Percentiles rank a stretch among this genome's conserved stretches.
Conservation (phyloP, 2,113 vertebrate genomes). For the Ursus arctos region DNA sequence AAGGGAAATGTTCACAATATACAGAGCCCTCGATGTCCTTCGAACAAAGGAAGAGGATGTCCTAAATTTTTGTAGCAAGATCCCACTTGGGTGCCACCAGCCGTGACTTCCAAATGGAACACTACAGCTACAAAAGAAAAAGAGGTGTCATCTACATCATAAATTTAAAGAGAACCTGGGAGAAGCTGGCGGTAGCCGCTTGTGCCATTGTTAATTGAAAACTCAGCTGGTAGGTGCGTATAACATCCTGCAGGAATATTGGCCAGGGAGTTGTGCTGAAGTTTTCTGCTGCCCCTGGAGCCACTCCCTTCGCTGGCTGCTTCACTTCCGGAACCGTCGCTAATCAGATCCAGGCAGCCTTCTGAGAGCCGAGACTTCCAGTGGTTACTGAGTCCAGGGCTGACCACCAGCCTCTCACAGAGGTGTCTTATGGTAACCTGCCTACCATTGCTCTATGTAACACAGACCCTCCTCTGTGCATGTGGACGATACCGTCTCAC, state of each 20-base stretch:
- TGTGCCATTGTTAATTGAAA: background rate
- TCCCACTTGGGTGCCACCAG: background rate
- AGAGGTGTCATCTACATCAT: background rate
- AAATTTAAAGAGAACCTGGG: background rate
- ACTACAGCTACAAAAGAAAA: background rate
- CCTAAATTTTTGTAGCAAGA: background rate
- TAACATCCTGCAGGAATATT: background rate
- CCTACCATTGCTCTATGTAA: background rate
- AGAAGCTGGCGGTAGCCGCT: background rate
- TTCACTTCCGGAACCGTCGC: background rate
- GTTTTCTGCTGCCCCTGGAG: background rate
- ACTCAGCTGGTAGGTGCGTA: no score
- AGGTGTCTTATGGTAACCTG: background rate
- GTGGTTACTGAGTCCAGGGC: background rate
- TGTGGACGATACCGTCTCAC: fast-evolving
- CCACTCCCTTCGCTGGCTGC: no score
- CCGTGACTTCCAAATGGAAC: background rate
- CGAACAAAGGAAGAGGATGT: background rate
- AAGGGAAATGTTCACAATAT: background rate
- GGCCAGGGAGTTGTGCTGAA: background rate
- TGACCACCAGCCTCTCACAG: background rate
- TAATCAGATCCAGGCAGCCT: no score
- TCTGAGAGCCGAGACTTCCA: fast-evolving
- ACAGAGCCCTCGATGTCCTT: background rate
- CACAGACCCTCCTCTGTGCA: background rate